phyloP scores from a whole-genome alignment of 2,888 invertebrate genomes.

The Caenorhabditis virilis region DNA sequence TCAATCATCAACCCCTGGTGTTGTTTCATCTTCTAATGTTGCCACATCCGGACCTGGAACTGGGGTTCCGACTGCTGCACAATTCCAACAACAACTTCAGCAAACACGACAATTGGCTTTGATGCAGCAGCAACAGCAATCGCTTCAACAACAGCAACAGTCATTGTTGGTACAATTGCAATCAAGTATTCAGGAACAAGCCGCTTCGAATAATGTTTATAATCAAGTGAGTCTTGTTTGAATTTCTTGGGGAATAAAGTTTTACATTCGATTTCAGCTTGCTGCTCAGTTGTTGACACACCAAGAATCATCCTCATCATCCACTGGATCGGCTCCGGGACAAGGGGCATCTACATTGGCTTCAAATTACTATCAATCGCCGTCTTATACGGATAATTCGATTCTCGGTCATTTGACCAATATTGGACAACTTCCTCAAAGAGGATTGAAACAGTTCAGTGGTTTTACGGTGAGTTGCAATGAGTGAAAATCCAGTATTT shows the following conservation, averaged over 20 bases:
- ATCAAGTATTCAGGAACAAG: constrained; percentile 9
- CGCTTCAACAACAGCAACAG: constrained; percentile 21
- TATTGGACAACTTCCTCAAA: constrained; percentile 9
- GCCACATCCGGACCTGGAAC: neutral
- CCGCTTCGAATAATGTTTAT: constrained; percentile 5
- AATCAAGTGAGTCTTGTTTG: too few species aligned
- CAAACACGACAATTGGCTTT: constrained; percentile 5
- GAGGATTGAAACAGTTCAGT: constrained; percentile 29
- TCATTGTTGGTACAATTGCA: constrained; percentile 13
- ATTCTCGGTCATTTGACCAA: constrained; percentile 18
- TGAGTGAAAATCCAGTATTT: neutral
- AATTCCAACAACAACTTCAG: constrained; percentile 19
- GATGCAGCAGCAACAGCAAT: constrained; percentile 13
- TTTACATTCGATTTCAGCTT: too few species aligned
- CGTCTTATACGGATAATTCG: constrained; percentile 37
- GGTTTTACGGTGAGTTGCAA: constrained; percentile 17
- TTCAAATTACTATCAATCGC: constrained; percentile 31
- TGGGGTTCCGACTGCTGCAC: too few species aligned
- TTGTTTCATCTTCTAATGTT: neutral
- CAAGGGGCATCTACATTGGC: constrained; percentile 5
- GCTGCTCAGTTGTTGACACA: constrained; percentile 49
- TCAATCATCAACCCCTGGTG: neutral
- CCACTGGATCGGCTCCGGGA: neutral
- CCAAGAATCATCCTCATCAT: constrained; percentile 15
- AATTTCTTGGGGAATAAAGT: too few species aligned